Evolutionary conservation across 2,113 vertebrate genomes (phyloP).

Genomic region (Nothobranchius kuhntae): DNA sequence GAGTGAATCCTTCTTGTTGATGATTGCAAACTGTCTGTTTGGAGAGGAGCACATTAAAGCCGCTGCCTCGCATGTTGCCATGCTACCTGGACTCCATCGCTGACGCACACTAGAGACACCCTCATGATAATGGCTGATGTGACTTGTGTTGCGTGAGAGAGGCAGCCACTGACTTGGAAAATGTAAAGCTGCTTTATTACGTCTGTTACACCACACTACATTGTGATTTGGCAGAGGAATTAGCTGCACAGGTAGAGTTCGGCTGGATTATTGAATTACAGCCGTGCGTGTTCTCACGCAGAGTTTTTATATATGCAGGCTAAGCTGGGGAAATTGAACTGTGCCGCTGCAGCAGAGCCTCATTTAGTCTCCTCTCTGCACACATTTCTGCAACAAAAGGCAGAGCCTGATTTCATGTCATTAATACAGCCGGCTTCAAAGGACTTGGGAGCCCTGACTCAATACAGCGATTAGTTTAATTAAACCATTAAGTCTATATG

Average conservation of each 20-base stretch:
- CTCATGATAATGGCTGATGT: neutral
- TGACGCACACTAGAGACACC: slow-evolving; percentile 19
- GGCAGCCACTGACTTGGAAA: slow-evolving; percentile 44
- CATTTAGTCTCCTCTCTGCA: slow-evolving; percentile 41
- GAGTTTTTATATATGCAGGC: slow-evolving; percentile 35
- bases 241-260: slow-evolving; percentile 23
- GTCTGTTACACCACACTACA: slow-evolving; percentile 25
- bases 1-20: slow-evolving; percentile 59
- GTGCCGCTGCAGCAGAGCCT: slow-evolving; percentile 31
- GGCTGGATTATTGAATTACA: slow-evolving; percentile 58
- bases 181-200: slow-evolving; percentile 37
- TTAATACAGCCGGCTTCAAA: slow-evolving; percentile 70
- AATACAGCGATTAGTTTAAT: slow-evolving; percentile 76
- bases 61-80: slow-evolving; percentile 22
- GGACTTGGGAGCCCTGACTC: slow-evolving; percentile 58
- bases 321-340: slow-evolving; percentile 41
- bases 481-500: slow-evolving; percentile 65
- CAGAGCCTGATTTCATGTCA: slow-evolving; percentile 55
- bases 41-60: slow-evolving; percentile 39
- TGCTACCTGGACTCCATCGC: slow-evolving; percentile 44
- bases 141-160: slow-evolving; percentile 8
- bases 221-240: slow-evolving; percentile 10
- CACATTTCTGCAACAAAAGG: slow-evolving; percentile 54
- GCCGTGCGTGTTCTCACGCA: slow-evolving; percentile 17
- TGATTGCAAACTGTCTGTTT: slow-evolving; percentile 59